Base-by-base conservation (phyloP, 2,113 vertebrate genomes). In the pig (Sus scrofa) region DNA sequence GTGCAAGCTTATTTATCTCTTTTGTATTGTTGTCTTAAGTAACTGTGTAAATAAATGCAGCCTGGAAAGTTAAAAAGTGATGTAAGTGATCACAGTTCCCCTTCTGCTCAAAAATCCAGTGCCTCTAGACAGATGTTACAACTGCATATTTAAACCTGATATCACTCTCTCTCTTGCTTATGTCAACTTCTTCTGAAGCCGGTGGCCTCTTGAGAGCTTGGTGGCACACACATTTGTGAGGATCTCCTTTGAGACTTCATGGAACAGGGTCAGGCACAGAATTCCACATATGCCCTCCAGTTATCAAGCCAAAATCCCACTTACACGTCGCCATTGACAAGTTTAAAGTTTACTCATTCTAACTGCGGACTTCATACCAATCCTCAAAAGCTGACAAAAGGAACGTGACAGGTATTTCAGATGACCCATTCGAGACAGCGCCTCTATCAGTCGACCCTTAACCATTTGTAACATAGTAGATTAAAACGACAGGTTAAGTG, bases 11-110 rank as follows among this genome's bases (percentile, higher is more conserved):
- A 91, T 94, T 98, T 77, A 71, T 96, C 97, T 97, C 77, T 88
- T 97, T 97, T 92, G 95, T 97, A 96, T 97, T 93, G 97, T 92
- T 97, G 97, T 97, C 96, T 97, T 98, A 98, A 96, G 96, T 96
- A 96, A 92, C 58, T 58, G 63, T 98, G 97, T 98, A 98, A 98
- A 98, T 98, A 98, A 96, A 96, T 70, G 84, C 95, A 95, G 84
- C 54, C 92, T 97, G 95, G 77, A 89, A 89, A 95, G 85, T 70
- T 71, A 94, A 91, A 97, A 97, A 97, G 86, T 18, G 34, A 96
- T 39, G 78, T 83, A 90, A 93, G 85, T 78, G 95, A 98, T 96
- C 88, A 86, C 96, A 50, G 37, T 95, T 75, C 88, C 96, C 97
- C 93, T 90, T 91, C 96, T 96, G 94, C 95, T 86, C 87, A 94